Evolutionary conservation across 1,140 invertebrate genomes (phyloP).

Genomic region (Drosophila kohkoa): DNA sequence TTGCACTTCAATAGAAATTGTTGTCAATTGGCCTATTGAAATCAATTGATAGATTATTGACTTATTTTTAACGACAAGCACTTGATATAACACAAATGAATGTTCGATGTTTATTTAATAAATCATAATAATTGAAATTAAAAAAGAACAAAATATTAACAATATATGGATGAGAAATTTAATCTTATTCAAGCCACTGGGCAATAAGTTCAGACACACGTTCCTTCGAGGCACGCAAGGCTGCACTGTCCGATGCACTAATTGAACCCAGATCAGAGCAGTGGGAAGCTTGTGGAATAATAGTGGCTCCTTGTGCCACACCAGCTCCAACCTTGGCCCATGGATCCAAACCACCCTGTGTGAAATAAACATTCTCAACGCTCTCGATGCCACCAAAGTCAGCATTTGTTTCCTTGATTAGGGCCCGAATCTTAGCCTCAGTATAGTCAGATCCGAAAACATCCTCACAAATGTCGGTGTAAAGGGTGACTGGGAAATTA

Average conservation of each 20-base stretch:
- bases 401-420: slow-evolving; percentile 86
- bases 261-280: slow-evolving; percentile 88
- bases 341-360: slow-evolving; percentile 88
- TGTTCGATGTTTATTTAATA: background rate
- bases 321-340: slow-evolving; percentile 88
- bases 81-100: background rate
- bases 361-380: slow-evolving; percentile 87
- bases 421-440: slow-evolving; percentile 38
- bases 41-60: too few relatives aligned
- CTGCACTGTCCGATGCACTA: slow-evolving; percentile 84
- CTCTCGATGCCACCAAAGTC: slow-evolving; percentile 86
- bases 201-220: slow-evolving; percentile 58
- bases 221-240: slow-evolving; percentile 82
- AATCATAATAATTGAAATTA: background rate
- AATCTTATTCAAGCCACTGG: slow-evolving; percentile 59
- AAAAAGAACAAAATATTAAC: slow-evolving; percentile 1
- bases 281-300: slow-evolving; percentile 86
- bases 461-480: slow-evolving; percentile 88
- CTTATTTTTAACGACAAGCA: too few relatives aligned
- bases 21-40: too few relatives aligned
- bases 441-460: slow-evolving; percentile 86
- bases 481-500: slow-evolving; percentile 86
- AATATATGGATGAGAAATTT: too few relatives aligned
- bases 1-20: too few relatives aligned
- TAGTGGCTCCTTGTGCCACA: slow-evolving; percentile 52